Evolutionary conservation across 2,797 vertebrate genomes (phyloP), one percentile per base, ranked within the genome.

Genomic region (Zenarchopterus dispar): DNA sequence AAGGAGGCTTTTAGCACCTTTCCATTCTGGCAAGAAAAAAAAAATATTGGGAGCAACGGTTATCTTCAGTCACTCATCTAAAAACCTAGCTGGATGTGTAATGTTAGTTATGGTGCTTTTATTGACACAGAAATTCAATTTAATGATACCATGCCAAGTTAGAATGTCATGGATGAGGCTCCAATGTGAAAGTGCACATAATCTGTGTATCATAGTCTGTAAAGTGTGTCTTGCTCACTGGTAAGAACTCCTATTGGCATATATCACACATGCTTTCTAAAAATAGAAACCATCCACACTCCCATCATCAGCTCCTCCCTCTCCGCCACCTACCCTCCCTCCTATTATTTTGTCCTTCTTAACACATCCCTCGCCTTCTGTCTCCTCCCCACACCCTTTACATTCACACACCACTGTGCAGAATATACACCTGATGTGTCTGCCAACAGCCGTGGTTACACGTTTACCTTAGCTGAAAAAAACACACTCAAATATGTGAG

Each of bases 241-340:
- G 70, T 60, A 74, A 84, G 74, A 86, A 81, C 88, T 88, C 82
- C 84, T 88, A 88, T 84, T 83, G 84, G 81, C 85, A 87, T 84
- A 85, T 80, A 89, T 91, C 88, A 83, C 90, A 89, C 88, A 83
- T 84, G 49, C 56, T 33, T 59, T 73, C 85, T 92, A 90, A 88
- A 92, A 90, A 92, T 88, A 92, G 89, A 76, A 81, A 56, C 74
- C 66, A 74, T 89, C 82, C 80, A 78, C 88, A 84, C 84, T 88
- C 73, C 70, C 71, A 78, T 77, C 87, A 82, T 75, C 88, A 76
- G 69, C 80, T 73, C 67, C 80, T 77, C 86, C 73, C 28, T 67
- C 70, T 62, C 54, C 45, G 39, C 78, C 62, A 45, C 73, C 78
- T 70, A 60, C 56, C 67, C 70, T 78, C 73, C 59, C 70, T 80